Evolutionary conservation across 2,888 invertebrate species (phyloP), one percentile per base, ranked within the genome.

Genomic region (Lamproptera curius): DNA sequence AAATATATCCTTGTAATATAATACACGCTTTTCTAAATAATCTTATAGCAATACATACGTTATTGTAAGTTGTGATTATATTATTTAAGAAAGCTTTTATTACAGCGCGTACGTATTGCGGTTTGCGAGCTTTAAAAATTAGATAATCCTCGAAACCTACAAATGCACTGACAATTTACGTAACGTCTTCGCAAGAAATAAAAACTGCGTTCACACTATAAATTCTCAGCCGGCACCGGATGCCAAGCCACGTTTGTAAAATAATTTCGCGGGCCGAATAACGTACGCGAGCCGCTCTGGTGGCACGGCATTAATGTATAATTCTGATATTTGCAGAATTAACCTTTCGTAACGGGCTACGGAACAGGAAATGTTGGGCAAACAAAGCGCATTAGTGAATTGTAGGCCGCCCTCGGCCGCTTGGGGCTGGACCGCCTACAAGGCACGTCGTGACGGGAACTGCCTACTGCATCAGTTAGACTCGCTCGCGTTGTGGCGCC

Each of bases 341-440:
- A 55, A 57, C 54, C 46, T 57, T 58, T 58, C 56, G 47, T 59
- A 55, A 42, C 67, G 67, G 53, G 65, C 68, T 68, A 63, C 56
- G 56, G 62, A 68, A 61, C 74, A 76, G 79, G 76, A 81, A 84
- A 76, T 62, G 67, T 60, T 73, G 59, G 63, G 63, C 73, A 79
- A 83, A 84, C 82, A 83, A 80, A 75, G 67, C 69, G 67, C 71
- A 74, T 76, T 64, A 62, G 65, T 69, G 70, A 74, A 79, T 76
- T 71, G 75, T 73, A 67, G 83, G 73, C 82, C 84, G 82, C 84
- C 83, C 80, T 73, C 68, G 65, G 63, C 51, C 49, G 56, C 55
- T 53, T 60, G 62, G 70, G 69, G 73, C 70, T 69, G 66, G 57
- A 55, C 61, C 75, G 73, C 77, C 81, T 76, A 78, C 75, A 61